These are phyloP conservation scores for Tipula helvola DNA, from an alignment of 2,888 invertebrate species.

Conservation along the genomic window DNA sequence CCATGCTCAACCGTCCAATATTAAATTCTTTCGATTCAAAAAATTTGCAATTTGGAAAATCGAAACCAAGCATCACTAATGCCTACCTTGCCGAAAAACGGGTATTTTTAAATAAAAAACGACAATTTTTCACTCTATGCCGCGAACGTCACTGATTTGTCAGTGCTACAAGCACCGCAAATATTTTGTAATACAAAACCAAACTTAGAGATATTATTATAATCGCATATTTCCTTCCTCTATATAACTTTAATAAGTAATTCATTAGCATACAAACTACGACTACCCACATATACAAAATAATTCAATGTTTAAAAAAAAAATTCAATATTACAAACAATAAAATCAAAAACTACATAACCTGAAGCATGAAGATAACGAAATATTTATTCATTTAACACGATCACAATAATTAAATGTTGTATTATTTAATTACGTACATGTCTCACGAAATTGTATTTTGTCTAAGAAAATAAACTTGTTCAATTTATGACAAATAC, in stretches of 20 bases:
- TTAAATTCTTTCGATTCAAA: too few relatives aligned
- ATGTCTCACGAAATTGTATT: not conserved
- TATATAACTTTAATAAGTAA: not conserved
- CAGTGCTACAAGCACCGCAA: not conserved
- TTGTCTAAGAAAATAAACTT: not conserved
- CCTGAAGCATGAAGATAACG: not conserved
- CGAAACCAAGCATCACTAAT: too few relatives aligned
- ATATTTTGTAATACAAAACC: not conserved
- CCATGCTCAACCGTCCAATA: too few relatives aligned
- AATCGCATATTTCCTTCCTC: not conserved
- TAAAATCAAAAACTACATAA: not conserved
- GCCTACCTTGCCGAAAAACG: too few relatives aligned
- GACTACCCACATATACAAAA: not conserved
- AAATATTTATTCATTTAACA: not conserved
- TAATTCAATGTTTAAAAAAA: not conserved
- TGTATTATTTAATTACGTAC: not conserved
- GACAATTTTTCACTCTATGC: too few relatives aligned
- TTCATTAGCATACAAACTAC: not conserved
- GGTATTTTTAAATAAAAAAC: too few relatives aligned
- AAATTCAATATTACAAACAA: not conserved
- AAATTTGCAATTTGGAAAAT: too few relatives aligned
- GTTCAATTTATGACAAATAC: not conserved
- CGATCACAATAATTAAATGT: not conserved
- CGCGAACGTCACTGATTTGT: not conserved
- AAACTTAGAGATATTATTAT: not conserved